Percentiles rank a stretch among this genome's conserved stretches.
phyloP scores from a whole-genome alignment of 2,113 vertebrate species.

The Bolborhynchus lineola region DNA sequence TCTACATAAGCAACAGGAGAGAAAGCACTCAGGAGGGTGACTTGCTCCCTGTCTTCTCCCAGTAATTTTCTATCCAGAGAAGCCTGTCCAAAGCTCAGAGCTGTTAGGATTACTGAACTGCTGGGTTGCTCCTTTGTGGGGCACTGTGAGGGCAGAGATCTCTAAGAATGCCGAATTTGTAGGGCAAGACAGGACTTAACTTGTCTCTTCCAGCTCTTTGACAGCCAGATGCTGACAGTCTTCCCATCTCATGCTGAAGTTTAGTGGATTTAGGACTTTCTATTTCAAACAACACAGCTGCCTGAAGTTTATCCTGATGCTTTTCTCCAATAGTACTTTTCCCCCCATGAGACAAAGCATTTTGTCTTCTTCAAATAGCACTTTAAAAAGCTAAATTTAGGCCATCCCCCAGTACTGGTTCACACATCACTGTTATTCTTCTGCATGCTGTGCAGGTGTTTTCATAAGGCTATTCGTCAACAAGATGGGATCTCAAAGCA shows the following conservation, averaged over 20 bases:
- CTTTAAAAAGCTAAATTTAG: neutral
- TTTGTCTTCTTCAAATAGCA: neutral
- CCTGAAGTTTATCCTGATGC: neutral
- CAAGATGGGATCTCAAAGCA: neutral
- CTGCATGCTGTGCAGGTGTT: neutral
- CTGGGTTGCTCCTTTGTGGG: neutral
- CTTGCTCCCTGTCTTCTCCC: neutral
- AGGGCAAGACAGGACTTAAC: rapidly evolving
- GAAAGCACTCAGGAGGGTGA: neutral
- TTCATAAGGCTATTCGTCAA: neutral
- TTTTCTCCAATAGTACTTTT: neutral
- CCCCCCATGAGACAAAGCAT: neutral
- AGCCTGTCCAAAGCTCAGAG: neutral
- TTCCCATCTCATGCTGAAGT: neutral
- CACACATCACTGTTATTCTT: neutral
- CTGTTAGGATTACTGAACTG: neutral
- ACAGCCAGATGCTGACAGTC: neutral
- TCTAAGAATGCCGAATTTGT: too few species aligned
- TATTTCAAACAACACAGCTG: neutral
- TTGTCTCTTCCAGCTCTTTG: neutral
- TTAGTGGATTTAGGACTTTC: neutral
- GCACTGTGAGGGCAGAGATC: neutral
- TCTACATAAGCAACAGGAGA: neutral
- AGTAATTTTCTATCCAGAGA: neutral
- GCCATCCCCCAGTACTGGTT: rapidly evolving